Conservation (phyloP, 2,888 invertebrate genomes). For the Ypsolopha sequella region DNA sequence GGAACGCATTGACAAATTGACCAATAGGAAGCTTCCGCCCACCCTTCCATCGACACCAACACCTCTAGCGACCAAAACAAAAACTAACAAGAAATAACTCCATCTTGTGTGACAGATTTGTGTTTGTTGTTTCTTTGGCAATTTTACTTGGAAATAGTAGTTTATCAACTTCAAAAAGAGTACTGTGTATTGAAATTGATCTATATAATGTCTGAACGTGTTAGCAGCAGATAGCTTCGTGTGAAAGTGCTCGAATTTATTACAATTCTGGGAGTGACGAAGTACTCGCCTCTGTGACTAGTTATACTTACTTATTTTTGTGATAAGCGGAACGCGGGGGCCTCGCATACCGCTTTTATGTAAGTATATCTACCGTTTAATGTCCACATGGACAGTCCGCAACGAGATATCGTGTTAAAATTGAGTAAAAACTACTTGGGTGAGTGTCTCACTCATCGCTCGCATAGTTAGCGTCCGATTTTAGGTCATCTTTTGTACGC, state of each 20-base stretch:
- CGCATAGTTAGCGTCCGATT: conserved; percentile 58
- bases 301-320: conserved; percentile 71
- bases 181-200: conserved; percentile 21
- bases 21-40: conserved; percentile 31
- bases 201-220: neutral
- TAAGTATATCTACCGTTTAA: conserved; percentile 48
- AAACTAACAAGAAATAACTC: conserved; percentile 73
- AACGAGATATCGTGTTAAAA: conserved; percentile 40
- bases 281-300: conserved; percentile 60
- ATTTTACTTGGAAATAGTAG: conserved; percentile 46
- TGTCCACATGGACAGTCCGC: conserved; percentile 30
- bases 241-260: neutral
- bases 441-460: conserved; percentile 27
- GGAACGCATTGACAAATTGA: conserved; percentile 31
- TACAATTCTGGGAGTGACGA: conserved; percentile 38
- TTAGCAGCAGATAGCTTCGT: neutral
- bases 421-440: conserved; percentile 49
- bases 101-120: conserved; percentile 76
- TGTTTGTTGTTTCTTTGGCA: conserved; percentile 68
- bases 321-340: conserved; percentile 68
- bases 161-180: conserved; percentile 39
- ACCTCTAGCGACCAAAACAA: conserved; percentile 55
- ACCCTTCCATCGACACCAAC: conserved; percentile 45
- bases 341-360: conserved; percentile 57
- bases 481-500: conserved; percentile 69